Base-by-base conservation (phyloP, 2,113 vertebrate species). In the Oceanites oceanicus region DNA sequence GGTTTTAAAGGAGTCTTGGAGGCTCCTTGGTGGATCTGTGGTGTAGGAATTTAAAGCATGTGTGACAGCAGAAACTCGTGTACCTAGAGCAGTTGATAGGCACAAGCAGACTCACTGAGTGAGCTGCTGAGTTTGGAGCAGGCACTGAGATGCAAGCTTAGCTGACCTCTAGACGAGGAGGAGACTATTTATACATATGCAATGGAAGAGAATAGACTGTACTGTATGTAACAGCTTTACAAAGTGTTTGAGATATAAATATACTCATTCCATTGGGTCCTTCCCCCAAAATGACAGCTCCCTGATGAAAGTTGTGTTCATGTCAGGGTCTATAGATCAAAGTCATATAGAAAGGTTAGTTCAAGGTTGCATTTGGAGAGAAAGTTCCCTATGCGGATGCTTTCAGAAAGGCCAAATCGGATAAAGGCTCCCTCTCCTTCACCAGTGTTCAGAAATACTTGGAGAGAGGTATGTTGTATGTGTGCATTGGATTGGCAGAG, bases 171-270 rank as follows among this genome's bases (percentile, higher is more conserved):
- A 29, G 59, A 70, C 67, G 83, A 92, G 38, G 38, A 84, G 53
- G 38, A 80, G 66, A 86, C 91, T 96, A 95, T 94, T 96, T 91
- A 96, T 94, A 96, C 55, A 63, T 91, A 47, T 55, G 86, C 67
- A 84, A 6, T 80, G 86, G 84, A 87, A 94, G 68, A 91, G 72
- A 96, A 94, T 95, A 89, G 89, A 47, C 83, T 96, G 83, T 96
- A 84, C 94, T 89, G 79, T 75, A 95, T 92, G 94, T 63, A 89
- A 81, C 61, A 88, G 79, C 91, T 88, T 85, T 91, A 78, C 5
- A 5, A 87, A 95, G 84, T 78, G 78, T 67, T 92, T 89, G 68
- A 66, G 93, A 52, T 91, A 92, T 92, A 94, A 96, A 94, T 96
- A 96, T 2, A 81, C 27, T 63, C 59, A 84, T 92, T 86, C 80